Conservation (phyloP, 2,797 vertebrate species). For the Poeciliopsis infans region DNA sequence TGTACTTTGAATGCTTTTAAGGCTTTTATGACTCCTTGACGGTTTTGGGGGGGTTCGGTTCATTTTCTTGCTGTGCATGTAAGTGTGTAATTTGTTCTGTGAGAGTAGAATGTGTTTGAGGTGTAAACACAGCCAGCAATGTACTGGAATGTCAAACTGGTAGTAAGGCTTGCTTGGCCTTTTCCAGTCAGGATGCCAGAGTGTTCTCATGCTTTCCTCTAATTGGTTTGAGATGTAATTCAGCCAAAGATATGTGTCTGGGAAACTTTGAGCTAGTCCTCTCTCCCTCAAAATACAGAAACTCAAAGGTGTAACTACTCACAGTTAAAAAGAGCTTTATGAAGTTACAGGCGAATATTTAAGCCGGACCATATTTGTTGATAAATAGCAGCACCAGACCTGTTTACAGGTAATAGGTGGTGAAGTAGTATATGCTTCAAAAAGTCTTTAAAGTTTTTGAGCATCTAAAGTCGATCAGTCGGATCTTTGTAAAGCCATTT, state of each 20-base stretch:
- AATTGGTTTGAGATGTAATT: constrained; percentile 57
- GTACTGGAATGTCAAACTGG: not conserved
- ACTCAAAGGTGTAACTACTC: not conserved
- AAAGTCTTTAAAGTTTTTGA: not conserved
- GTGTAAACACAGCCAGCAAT: not conserved
- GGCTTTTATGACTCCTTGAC: not conserved
- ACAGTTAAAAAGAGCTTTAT: not conserved
- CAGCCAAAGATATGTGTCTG: constrained; percentile 20
- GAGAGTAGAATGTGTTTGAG: not conserved
- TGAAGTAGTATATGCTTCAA: not conserved
- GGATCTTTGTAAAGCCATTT: not conserved
- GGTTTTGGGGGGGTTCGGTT: not conserved
- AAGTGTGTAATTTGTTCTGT: not conserved
- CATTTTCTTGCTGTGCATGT: not conserved
- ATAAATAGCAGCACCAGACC: not conserved
- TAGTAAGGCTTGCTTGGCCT: constrained; percentile 15
- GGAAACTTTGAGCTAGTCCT: not conserved
- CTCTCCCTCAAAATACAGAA: not conserved
- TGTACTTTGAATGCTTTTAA: not conserved
- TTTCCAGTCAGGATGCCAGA: constrained; percentile 60
- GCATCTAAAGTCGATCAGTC: not conserved
- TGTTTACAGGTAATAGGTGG: not conserved
- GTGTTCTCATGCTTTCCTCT: constrained; percentile 37
- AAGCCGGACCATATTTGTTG: not conserved
- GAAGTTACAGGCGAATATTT: not conserved